Evolutionary conservation across 30 jellyfish, hydroid and myxozoan genomes (phyloP).

Genomic region (Pelagia noctiluca): DNA sequence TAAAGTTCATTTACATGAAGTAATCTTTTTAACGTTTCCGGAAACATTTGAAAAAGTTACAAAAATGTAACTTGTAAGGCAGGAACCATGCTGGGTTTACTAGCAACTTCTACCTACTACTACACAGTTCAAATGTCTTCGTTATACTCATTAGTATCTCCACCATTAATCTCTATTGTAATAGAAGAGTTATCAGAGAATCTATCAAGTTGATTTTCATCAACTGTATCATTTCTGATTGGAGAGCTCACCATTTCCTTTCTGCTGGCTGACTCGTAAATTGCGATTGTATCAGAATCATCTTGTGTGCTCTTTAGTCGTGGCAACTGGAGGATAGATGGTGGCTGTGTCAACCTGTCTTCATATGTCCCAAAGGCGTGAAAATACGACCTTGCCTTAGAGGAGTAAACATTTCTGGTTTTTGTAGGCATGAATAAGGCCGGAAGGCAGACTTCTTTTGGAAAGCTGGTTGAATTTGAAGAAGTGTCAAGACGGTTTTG

Average conservation of each 20-base stretch:
- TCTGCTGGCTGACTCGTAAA: constrained; percentile 39
- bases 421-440: constrained; percentile 83
- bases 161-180: not conserved
- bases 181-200: not conserved
- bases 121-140: not conserved
- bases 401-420: constrained; percentile 59
- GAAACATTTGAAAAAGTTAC: too few relatives aligned
- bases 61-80: too few relatives aligned
- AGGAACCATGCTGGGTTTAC: too few relatives aligned
- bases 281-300: constrained; percentile 43
- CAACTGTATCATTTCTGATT: constrained; percentile 16
- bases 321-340: constrained; percentile 70
- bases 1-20: too few relatives aligned
- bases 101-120: too few relatives aligned
- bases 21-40: too few relatives aligned
- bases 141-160: not conserved
- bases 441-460: constrained; percentile 72
- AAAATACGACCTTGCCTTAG: constrained; percentile 76
- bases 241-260: constrained; percentile 8
- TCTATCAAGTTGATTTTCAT: not conserved
- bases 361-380: constrained; percentile 65
- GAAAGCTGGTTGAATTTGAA: not conserved
- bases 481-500: constrained; percentile 40
- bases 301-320: constrained; percentile 19
- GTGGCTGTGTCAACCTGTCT: constrained; percentile 69